phyloP scores from a whole-genome alignment of 2,113 vertebrate genomes.

The Chloebia gouldiae region DNA sequence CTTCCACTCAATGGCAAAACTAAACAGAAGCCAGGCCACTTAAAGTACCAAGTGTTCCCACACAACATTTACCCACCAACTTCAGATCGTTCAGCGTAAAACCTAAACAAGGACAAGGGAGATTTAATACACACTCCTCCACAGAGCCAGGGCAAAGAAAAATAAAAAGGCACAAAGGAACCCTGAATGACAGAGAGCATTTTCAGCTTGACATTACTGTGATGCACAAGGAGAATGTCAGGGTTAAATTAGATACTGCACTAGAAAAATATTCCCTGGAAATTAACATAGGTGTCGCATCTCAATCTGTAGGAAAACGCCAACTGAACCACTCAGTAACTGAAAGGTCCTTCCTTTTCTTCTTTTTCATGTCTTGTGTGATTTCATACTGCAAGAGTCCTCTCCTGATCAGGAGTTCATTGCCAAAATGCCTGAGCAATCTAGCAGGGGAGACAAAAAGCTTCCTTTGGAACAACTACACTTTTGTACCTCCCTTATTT shows the following conservation, averaged over 20 bases:
- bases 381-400: neutral
- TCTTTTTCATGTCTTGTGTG: neutral
- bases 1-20: conserved; percentile 60
- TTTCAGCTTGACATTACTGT: neutral
- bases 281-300: neutral
- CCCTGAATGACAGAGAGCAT: neutral
- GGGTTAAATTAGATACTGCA: conserved; percentile 40
- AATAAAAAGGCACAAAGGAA: conserved; percentile 18
- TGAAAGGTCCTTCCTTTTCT: neutral
- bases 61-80: conserved; percentile 73
- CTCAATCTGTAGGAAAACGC: neutral
- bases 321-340: neutral
- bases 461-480: conserved; percentile 10
- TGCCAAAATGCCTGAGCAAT: neutral
- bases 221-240: conserved; percentile 38
- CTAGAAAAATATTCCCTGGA: neutral
- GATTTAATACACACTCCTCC: conserved; percentile 41
- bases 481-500: neutral
- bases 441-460: neutral
- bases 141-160: neutral
- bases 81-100: conserved; percentile 55
- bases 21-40: conserved; percentile 61
- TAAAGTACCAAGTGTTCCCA: conserved; percentile 67
- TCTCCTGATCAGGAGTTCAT: conserved; percentile 16
- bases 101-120: conserved; percentile 36